Percentiles rank a stretch among this genome's conserved stretches.
phyloP scores from a whole-genome alignment of 2,113 vertebrate species.

The Otis tarda region DNA sequence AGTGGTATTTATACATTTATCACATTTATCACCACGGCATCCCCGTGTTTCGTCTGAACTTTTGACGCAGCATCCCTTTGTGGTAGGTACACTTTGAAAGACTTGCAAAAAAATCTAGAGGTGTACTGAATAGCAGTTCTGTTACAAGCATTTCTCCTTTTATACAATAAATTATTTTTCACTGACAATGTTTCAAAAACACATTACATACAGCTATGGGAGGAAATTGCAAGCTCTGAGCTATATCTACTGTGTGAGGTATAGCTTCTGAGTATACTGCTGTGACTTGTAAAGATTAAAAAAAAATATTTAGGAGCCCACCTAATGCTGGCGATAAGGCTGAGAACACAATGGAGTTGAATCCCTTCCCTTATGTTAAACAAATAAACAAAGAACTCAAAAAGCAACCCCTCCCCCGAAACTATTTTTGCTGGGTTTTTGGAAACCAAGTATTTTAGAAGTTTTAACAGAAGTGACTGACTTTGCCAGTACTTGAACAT shows the following conservation, averaged over 20 bases:
- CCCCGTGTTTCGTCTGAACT: neutral
- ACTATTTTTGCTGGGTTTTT: neutral
- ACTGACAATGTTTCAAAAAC: neutral
- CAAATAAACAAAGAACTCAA: neutral
- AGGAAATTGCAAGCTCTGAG: neutral
- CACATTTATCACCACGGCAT: neutral
- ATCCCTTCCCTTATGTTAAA: neutral
- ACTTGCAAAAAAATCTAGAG: neutral
- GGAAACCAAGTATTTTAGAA: neutral
- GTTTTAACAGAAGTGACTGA: neutral
- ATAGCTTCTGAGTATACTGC: neutral
- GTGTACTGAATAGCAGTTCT: neutral
- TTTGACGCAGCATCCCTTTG: accelerated
- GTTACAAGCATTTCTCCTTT: neutral
- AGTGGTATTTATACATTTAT: neutral
- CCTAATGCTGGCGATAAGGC: neutral
- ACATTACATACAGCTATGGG: accelerated
- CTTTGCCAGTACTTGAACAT: neutral
- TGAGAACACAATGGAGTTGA: neutral
- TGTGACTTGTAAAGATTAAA: neutral
- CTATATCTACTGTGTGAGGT: neutral
- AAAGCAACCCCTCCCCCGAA: accelerated
- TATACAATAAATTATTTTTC: neutral
- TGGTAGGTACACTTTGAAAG: accelerated
- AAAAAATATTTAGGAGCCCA: neutral